Evolutionary conservation across 2,113 vertebrate genomes (phyloP).

Genomic region (Zingel zingel): DNA sequence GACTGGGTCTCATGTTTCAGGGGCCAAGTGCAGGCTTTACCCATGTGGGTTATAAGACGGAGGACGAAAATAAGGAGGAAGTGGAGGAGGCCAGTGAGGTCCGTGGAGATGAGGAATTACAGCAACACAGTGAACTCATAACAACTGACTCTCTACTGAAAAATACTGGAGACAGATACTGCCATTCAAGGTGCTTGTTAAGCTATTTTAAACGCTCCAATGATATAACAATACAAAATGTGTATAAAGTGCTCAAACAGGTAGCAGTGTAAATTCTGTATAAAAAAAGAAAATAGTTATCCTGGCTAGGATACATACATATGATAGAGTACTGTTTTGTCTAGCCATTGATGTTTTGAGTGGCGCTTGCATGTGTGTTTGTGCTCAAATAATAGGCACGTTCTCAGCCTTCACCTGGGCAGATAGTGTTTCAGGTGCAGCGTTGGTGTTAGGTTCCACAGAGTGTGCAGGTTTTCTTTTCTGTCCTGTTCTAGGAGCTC

Average conservation of each 20-base stretch:
- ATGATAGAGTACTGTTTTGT: slow-evolving; percentile 7
- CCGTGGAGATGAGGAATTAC: slow-evolving; percentile 11
- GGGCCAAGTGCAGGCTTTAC: slow-evolving; percentile 48
- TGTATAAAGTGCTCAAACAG: neutral
- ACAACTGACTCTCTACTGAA: slow-evolving; percentile 26
- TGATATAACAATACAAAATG: neutral
- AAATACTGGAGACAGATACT: slow-evolving; percentile 13
- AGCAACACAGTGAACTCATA: slow-evolving; percentile 26
- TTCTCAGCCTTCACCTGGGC: slow-evolving; percentile 42
- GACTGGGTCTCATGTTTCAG: slow-evolving; percentile 71
- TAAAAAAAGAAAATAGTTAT: neutral
- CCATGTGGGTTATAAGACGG: slow-evolving; percentile 26
- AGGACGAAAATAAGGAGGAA: slow-evolving; percentile 24
- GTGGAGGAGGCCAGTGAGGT: neutral
- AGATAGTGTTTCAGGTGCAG: slow-evolving; percentile 69
- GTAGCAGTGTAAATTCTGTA: neutral
- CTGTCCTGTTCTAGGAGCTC: slow-evolving; percentile 54
- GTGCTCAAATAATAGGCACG: slow-evolving; percentile 53
- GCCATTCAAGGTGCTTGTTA: slow-evolving; percentile 53
- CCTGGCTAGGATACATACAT: neutral
- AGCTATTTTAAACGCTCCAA: neutral
- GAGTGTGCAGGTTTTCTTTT: slow-evolving; percentile 42
- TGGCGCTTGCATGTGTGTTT: slow-evolving; percentile 13
- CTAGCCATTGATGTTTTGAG: slow-evolving; percentile 42
- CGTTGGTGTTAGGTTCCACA: slow-evolving; percentile 73